Evolutionary conservation across 2,797 vertebrate genomes (phyloP), one percentile per base, ranked within the genome.

Genomic region (Podarcis lilfordi): DNA sequence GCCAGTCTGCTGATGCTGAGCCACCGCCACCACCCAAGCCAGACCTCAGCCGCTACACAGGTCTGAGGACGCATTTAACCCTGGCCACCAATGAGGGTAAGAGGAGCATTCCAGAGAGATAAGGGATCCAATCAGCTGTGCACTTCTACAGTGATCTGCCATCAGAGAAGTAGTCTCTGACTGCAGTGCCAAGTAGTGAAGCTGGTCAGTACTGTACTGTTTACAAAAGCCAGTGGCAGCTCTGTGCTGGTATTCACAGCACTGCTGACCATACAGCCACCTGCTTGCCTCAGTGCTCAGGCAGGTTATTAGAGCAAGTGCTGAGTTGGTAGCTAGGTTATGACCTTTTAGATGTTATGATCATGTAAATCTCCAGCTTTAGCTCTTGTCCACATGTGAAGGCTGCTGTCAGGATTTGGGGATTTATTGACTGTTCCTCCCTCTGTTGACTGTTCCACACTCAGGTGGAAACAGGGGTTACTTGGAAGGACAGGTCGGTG

Each of bases 1-100:
- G 98, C 95, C 99, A 99, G 94, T 99, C 99, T 27, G 98, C 98
- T 5, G 99, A 99, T 0, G 98, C 98, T 6, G 98, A 99, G 77
- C 97, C 99, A 1, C 99, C 99, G 10, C 98, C 98, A 84, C 99
- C 99, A 91, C 99, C 99, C 71, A 99, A 99, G 96, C 99, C 99
- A 0, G 98, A 99, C 94, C 96, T 99, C 93, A 98, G 97, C 95
- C 97, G 98, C 92, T 99, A 97, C 93, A 94, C 97, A 0, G 97
- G 97, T 88, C 96, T 98, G 82, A 96, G 97, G 80, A 97, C 97
- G 80, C 97, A 97, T 91, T 95, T 98, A 91, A 93, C 95, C 89
- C 93, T 97, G 92, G 96, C 96, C 89, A 90, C 97, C 80, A 96
- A 91, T 3, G 97, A 97, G 94, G 97, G 97, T 97, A 96, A 97